phyloP scores from a whole-genome alignment of 2,888 invertebrate genomes.

The Cerastoderma edule region DNA sequence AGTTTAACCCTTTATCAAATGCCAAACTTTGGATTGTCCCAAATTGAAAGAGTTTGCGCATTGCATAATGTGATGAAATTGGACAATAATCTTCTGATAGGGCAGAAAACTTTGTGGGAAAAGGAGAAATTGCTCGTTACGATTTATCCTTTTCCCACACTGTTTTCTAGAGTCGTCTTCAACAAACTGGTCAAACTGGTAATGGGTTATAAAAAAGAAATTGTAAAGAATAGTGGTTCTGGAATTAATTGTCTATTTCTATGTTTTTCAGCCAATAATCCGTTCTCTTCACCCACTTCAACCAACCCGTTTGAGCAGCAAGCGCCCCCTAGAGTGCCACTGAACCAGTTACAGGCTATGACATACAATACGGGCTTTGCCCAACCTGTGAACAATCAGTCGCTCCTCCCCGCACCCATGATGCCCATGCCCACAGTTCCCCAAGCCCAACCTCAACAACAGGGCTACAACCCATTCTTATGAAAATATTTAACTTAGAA shows the following conservation, averaged over 20 bases:
- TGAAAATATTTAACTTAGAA: conserved; percentile 59
- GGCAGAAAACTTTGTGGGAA: no score
- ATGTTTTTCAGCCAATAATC: conserved; percentile 74
- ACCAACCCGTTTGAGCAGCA: conserved; percentile 81
- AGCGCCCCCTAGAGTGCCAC: conserved; percentile 72
- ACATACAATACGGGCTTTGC: conserved; percentile 70
- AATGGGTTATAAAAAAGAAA: background rate
- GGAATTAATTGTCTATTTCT: background rate
- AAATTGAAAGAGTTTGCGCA: no score
- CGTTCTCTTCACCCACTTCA: conserved; percentile 72
- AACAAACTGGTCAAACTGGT: no score
- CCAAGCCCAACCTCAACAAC: conserved; percentile 69
- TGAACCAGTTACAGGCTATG: conserved; percentile 77
- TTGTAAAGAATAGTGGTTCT: background rate
- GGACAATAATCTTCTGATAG: no score
- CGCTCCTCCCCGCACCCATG: conserved; percentile 75
- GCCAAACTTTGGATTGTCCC: no score
- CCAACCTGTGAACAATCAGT: conserved; percentile 65
- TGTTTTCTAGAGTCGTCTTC: no score
- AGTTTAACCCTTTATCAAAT: no score
- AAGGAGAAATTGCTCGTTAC: no score
- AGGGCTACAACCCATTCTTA: conserved; percentile 78
- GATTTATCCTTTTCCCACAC: no score
- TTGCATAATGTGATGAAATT: no score
- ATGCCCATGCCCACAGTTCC: conserved; percentile 68